Evolutionary conservation across 1,140 invertebrate genomes (phyloP).

Genomic region (Hermetia illucens): DNA sequence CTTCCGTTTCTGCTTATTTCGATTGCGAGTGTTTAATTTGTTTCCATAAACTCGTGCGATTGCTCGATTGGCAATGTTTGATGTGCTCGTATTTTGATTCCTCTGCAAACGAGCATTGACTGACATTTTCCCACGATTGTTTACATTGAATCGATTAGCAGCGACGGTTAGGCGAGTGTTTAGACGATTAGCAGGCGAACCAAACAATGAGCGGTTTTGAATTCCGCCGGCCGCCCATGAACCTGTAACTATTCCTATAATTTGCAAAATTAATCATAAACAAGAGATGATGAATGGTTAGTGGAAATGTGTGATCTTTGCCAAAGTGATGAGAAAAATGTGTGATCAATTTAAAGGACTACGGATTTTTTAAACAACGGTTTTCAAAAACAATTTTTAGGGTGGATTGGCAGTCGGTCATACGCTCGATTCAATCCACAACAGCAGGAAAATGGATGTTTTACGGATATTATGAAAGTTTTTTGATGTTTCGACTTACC

Average conservation of each 20-base stretch:
- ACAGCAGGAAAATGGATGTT: neutral
- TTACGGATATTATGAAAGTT: too few relatives aligned
- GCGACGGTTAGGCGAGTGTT: neutral
- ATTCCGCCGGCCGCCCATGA: constrained; percentile 4
- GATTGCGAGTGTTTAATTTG: neutral
- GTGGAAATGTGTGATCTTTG: too few relatives aligned
- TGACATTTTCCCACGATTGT: neutral
- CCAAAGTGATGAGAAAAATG: too few relatives aligned
- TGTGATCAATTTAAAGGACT: too few relatives aligned
- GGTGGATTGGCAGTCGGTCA: too few relatives aligned
- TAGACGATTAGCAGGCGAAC: neutral
- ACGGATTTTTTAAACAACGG: too few relatives aligned
- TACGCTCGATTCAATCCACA: neutral
- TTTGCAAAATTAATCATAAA: constrained; percentile 4
- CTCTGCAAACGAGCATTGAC: neutral
- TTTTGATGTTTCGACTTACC: too few relatives aligned
- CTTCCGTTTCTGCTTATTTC: neutral
- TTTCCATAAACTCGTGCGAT: neutral
- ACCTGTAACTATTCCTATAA: constrained; percentile 6
- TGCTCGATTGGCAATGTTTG: neutral
- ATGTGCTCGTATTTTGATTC: neutral
- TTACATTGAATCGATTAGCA: neutral
- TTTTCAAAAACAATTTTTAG: too few relatives aligned
- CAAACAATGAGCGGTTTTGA: neutral
- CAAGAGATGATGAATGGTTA: too few relatives aligned